Conservation (phyloP, 2,113 vertebrate species). For the Tachysurus fulvidraco region DNA sequence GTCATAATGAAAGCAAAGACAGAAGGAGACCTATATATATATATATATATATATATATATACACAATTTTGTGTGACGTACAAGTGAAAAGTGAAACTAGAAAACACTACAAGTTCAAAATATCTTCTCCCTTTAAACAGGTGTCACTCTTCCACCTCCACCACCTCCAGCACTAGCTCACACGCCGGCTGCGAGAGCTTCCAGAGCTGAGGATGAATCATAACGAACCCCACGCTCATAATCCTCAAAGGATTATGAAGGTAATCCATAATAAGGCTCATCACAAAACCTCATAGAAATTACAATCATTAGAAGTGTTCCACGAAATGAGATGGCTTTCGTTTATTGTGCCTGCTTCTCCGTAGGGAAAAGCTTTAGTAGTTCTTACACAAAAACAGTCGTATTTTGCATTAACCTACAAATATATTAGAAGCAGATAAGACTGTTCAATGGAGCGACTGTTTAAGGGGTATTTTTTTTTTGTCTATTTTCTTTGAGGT, state of each 20-base stretch:
- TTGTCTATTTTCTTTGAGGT: not conserved
- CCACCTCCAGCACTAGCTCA: conserved; percentile 30
- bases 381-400: not conserved
- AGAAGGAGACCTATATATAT: not conserved
- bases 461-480: not conserved
- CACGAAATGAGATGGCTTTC: conserved; percentile 50
- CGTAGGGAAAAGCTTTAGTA: not conserved
- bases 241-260: conserved; percentile 62
- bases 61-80: not conserved
- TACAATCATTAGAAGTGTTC: conserved; percentile 50
- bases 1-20: not conserved
- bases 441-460: not conserved
- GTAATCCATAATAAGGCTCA: conserved; percentile 59
- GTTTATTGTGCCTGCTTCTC: conserved; percentile 38
- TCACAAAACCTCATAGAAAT: conserved; percentile 58
- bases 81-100: conserved; percentile 20
- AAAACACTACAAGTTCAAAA: not conserved
- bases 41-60: not conserved
- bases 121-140: not conserved
- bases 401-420: not conserved
- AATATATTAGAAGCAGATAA: not conserved
- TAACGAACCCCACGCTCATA: conserved; percentile 62
- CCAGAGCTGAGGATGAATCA: conserved; percentile 50
- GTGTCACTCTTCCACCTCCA: conserved; percentile 25
- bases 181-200: conserved; percentile 43